Base-by-base conservation (phyloP, 2,888 invertebrate species). In the Rotaria macrura region DNA sequence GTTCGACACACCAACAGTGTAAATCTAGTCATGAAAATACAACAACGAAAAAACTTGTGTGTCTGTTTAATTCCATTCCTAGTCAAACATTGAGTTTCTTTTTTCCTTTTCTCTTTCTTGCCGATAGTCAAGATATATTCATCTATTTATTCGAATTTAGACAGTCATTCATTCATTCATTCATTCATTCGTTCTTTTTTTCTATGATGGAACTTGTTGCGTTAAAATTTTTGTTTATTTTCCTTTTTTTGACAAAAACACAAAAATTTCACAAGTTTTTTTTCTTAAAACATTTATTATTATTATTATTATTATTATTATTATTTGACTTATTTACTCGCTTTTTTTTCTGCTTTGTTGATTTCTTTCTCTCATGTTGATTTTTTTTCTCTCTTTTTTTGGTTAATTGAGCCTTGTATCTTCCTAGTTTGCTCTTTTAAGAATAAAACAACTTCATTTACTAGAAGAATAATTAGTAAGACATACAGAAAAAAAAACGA, bases 371-470 rank as follows among this genome's bases (percentile, higher is more conserved):
- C 57, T 65, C 12, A 65, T 65, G 65, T 65, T 65, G 65, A 65
- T 65, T 34, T 65, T 65, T 65, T 65, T 34, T 34, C 34, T 65
- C 29, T 12, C n/a, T n/a, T n/a, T n/a, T n/a, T 57, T 65, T 20
- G 65, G 65, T 34, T 65, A 65, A 29, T 20, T 65, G 34, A 65
- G 65, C 65, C 65, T 34, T 65, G 34, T 65, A 65, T 65, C 65
- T 65, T 65, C 65, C 65, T 65, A 65, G 65, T 65, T 65, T 34
- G 65, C 65, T 65, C 65, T 65, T 65, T 65, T 65, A 65, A 65
- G 65, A 65, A 65, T 65, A 65, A 65, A 65, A n/a, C n/a, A n/a
- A 65, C 38, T 65, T 65, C 65, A 29, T 65, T 65, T 65, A 65
- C 29, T 65, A 65, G 65, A 29, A 34, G 65, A 65, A 29, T 65